phyloP scores from a whole-genome alignment of 2,797 vertebrate species.

The Eulemur rubriventer region DNA sequence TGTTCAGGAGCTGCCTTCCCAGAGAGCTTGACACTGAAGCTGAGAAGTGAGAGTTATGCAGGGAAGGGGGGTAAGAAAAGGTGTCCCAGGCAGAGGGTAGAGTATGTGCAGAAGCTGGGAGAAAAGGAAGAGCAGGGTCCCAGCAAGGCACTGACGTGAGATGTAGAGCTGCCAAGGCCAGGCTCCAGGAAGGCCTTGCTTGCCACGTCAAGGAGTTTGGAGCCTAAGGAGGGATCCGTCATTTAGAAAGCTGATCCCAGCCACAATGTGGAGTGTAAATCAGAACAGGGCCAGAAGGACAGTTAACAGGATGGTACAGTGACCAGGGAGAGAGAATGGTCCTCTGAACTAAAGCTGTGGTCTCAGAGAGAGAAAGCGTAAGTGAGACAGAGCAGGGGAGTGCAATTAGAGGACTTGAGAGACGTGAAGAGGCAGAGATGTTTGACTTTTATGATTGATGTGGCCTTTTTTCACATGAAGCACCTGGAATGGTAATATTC shows the following conservation, averaged over 20 bases:
- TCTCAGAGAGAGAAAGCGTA: background rate
- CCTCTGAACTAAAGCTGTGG: background rate
- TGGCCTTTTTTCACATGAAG: background rate
- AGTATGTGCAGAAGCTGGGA: background rate
- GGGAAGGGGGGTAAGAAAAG: background rate
- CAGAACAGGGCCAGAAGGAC: background rate
- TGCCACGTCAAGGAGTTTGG: background rate
- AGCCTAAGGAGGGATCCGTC: background rate
- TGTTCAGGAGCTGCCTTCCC: background rate
- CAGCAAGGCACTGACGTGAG: background rate
- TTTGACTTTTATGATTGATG: background rate
- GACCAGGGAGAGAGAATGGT: background rate
- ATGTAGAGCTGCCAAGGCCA: background rate
- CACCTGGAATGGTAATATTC: background rate
- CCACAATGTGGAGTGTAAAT: background rate
- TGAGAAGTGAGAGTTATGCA: background rate
- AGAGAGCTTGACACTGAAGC: background rate
- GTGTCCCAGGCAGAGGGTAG: background rate
- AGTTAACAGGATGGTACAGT: background rate
- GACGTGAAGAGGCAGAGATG: background rate
- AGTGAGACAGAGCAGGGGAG: background rate
- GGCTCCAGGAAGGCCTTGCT: background rate
- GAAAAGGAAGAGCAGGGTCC: background rate
- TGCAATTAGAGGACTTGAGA: background rate
- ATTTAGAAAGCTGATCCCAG: background rate